These are phyloP conservation scores for Rhinoraja longicauda DNA, from an alignment of 2,797 vertebrate species.

Conservation along the genomic window DNA sequence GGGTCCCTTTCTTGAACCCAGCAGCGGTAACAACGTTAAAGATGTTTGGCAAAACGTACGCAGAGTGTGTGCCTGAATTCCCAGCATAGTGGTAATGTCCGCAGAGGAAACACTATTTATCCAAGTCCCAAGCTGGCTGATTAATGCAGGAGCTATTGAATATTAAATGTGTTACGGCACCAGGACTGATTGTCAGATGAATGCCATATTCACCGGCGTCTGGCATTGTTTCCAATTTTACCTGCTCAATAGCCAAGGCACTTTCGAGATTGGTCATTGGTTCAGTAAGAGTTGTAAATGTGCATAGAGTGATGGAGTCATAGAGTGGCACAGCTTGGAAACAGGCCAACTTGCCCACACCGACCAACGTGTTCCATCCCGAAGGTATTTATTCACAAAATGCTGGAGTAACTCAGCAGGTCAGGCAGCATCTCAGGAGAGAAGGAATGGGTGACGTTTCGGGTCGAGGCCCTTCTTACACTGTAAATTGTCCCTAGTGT, in stretches of 20 bases:
- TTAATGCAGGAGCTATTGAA: not conserved
- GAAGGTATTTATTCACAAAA: too few species aligned
- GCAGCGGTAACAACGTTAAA: conserved; percentile 1
- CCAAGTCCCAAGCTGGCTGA: not conserved
- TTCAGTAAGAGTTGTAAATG: not conserved
- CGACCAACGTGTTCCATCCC: too few species aligned
- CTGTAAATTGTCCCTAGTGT: too few species aligned
- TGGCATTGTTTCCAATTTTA: not conserved
- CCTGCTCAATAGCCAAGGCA: not conserved
- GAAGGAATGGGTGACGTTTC: too few species aligned
- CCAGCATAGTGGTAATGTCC: conserved; percentile 28
- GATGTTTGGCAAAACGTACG: conserved; percentile 15
- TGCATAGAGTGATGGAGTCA: not conserved
- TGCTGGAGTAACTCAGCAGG: too few species aligned
- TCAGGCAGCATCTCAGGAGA: too few species aligned
- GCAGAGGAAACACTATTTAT: conserved; percentile 21
- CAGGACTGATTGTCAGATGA: not conserved
- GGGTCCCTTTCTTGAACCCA: conserved; percentile 28
- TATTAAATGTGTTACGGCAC: not conserved
- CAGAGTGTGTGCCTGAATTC: conserved; percentile 13
- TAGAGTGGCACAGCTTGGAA: too few species aligned
- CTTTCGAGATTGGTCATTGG: not conserved
- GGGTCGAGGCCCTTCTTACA: too few species aligned
- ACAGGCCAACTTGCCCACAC: too few species aligned
- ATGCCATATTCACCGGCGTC: not conserved